A percentile compares a stretch with the other conserved stretches of the same genome.
phyloP scores from a whole-genome alignment of 1,140 invertebrate species.

The Bilobella aurantiaca region DNA sequence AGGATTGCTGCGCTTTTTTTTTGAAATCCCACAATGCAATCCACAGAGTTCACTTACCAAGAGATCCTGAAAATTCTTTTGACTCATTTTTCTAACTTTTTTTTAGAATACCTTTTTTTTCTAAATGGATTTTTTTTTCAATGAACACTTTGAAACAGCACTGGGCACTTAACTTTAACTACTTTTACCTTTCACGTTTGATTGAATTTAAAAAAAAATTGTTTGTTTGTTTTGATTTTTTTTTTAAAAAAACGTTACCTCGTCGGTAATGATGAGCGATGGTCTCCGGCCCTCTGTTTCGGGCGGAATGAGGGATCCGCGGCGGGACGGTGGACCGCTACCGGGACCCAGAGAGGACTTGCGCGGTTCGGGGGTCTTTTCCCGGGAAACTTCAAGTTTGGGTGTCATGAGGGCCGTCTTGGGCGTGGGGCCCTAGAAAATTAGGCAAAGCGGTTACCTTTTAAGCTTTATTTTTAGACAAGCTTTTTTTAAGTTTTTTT shows the following conservation, averaged over 20 bases:
- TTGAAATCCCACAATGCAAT: too few species aligned
- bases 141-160: too few species aligned
- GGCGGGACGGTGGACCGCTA: slow-evolving; percentile 52
- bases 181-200: too few species aligned
- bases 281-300: slow-evolving; percentile 72
- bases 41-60: background rate
- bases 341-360: slow-evolving; percentile 67
- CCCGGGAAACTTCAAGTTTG: slow-evolving; percentile 65
- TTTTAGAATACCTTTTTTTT: too few species aligned
- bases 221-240: background rate
- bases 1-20: too few species aligned
- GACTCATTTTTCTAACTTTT: background rate
- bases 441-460: too few species aligned
- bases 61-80: background rate
- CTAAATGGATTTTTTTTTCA: too few species aligned
- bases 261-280: slow-evolving; percentile 81
- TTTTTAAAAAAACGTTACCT: slow-evolving; percentile 52
- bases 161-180: too few species aligned
- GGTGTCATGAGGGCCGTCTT: slow-evolving; percentile 33
- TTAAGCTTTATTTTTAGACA: too few species aligned
- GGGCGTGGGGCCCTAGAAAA: slow-evolving; percentile 21
- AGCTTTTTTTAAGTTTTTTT: too few species aligned
- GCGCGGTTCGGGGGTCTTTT: slow-evolving; percentile 55
- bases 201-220: too few species aligned
- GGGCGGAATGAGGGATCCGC: slow-evolving; percentile 67